Base-by-base conservation (phyloP, 2,797 vertebrate species). In the Diglossa cyanea region DNA sequence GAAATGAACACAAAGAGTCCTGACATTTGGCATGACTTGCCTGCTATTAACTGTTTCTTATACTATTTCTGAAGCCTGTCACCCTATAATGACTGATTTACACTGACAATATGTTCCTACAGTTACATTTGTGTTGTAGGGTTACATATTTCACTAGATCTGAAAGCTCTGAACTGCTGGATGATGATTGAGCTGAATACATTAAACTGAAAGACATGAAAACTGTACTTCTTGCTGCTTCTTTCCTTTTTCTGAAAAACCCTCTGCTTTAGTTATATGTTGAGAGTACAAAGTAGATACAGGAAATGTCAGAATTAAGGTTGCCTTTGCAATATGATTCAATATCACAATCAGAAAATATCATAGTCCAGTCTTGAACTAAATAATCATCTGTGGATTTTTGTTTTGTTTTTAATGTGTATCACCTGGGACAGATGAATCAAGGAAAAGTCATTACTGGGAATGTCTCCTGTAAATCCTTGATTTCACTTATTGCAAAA, bases 251-350 rank as follows among this genome's bases (percentile, higher is more conserved):
- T 25, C 35, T 72, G 61, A 54, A 65, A 83, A 81, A 10, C 2
- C 0, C 2, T 7, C 9, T 42, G 10, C 12, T 94, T 68, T 54
- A 78, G 28, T 72, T 80, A 24, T 25, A 58, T 30, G 39, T 87
- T 94, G 88, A 85, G 68, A 85, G 51, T 85, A 78, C 61, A 93
- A 94, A 95, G 74, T 13, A 74, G 54, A 85, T 77, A 61, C 17
- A 60, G 71, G 45, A 96, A 95, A 95, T 83, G 92, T 91, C 95
- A 96, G 90, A 95, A 89, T 93, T 87, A 93, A 96, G 86, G 94
- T 90, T 96, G 95, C 90, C 92, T 94, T 81, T 86, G 66, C 39
- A 70, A 75, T 24, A 20, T 39, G 35, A 88, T 65, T 73, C 39
- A 58, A 4, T 58, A 72, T 30, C 53, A 51, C 2, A 4, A 71